These are phyloP conservation scores for Scomber scombrus DNA, from an alignment of 2,113 vertebrate genomes.

Conservation along the genomic window DNA sequence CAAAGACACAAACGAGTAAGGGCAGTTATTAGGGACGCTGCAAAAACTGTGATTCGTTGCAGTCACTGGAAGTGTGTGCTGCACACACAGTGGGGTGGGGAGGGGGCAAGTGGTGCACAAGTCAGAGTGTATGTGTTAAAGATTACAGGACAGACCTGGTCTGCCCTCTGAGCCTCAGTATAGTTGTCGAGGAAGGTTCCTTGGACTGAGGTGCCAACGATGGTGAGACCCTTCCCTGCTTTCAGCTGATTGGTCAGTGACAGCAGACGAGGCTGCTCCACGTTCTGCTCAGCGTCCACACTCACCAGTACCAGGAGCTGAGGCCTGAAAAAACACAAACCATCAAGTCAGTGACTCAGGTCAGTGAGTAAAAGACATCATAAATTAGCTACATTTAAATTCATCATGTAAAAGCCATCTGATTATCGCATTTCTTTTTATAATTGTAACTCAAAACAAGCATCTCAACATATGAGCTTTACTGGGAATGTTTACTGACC, in stretches of 20 bases:
- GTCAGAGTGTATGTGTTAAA: neutral
- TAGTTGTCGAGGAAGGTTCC: slow-evolving; percentile 95
- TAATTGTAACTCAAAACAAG: neutral
- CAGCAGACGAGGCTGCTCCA: slow-evolving; percentile 95
- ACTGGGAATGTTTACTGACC: slow-evolving; percentile 79
- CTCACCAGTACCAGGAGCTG: slow-evolving; percentile 95
- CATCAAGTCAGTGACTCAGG: neutral
- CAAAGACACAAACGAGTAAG: slow-evolving; percentile 6
- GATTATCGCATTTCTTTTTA: neutral
- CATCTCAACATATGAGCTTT: neutral
- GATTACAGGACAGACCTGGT: slow-evolving; percentile 86
- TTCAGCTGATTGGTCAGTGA: slow-evolving; percentile 96
- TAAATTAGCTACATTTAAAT: no score
- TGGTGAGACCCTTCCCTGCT: slow-evolving; percentile 98
- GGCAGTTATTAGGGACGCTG: neutral
- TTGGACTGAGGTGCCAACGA: slow-evolving; percentile 93
- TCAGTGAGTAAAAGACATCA: no score
- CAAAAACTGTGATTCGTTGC: neutral
- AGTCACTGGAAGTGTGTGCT: neutral
- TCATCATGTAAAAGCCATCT: neutral
- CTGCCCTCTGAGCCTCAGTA: slow-evolving; percentile 90
- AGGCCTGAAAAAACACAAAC: slow-evolving; percentile 82
- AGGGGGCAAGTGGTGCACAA: neutral
- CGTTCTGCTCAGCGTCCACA: slow-evolving; percentile 94
- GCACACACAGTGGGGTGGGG: neutral